Conservation (phyloP, 1,140 invertebrate genomes). For the Aethina tumida region DNA sequence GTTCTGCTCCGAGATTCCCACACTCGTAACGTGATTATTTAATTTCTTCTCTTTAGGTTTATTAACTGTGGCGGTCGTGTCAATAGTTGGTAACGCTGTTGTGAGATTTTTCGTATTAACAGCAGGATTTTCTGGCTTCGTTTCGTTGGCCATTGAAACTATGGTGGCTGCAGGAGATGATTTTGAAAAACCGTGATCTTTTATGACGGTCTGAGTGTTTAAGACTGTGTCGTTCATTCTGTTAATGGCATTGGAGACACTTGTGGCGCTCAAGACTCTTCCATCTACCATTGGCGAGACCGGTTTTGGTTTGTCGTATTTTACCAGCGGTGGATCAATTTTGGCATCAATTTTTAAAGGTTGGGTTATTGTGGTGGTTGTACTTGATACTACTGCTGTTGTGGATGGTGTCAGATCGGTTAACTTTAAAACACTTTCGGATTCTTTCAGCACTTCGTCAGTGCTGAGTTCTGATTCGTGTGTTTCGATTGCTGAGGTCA, state of each 20-base stretch:
- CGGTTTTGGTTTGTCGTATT: constrained; percentile 13
- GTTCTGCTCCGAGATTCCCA: constrained; percentile 23
- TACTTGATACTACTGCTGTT: constrained; percentile 29
- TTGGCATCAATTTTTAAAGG: constrained; percentile 32
- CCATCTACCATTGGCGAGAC: constrained; percentile 29
- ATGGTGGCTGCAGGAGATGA: constrained; percentile 24
- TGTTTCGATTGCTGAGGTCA: constrained; percentile 6
- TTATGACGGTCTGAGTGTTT: constrained; percentile 32
- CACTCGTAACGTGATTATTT: constrained; percentile 18
- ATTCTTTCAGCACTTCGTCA: constrained; percentile 12
- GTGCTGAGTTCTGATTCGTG: no score
- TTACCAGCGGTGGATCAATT: constrained; percentile 11
- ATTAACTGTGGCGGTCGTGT: not conserved
- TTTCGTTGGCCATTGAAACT: constrained; percentile 20
- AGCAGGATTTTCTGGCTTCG: constrained; percentile 6
- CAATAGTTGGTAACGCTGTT: constrained; percentile 9
- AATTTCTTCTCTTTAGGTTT: not conserved
- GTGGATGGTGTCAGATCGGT: constrained; percentile 25
- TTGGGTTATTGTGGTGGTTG: constrained; percentile 30
- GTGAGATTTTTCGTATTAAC: constrained; percentile 11
- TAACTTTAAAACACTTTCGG: constrained; percentile 15
- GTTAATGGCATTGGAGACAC: constrained; percentile 33
- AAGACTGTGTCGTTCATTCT: constrained; percentile 36
- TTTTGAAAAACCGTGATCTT: constrained; percentile 28
- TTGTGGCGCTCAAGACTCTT: constrained; percentile 32